Evolutionary conservation across 2,797 vertebrate species (phyloP), one percentile per base, ranked within the genome.

Genomic region (Lates japonicus): DNA sequence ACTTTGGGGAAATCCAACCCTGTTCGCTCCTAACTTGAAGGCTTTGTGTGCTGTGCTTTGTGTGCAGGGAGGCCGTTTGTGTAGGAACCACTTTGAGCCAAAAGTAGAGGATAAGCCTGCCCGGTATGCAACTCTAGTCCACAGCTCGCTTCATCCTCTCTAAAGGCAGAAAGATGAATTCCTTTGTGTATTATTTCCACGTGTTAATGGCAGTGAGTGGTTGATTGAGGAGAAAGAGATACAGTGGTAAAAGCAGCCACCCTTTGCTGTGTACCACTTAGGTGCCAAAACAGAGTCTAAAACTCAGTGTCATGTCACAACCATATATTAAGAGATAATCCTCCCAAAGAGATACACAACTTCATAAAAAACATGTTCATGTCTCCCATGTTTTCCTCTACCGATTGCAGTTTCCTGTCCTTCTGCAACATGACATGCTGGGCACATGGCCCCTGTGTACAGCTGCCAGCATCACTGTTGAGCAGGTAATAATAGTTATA

Each of bases 41-140:
- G 76, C 66, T 81, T 70, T 68, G 76, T 22, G 62, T 4, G 3
- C n/a, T 59, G n/a, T 59, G 49, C 44, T 66, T 49, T 76, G 57
- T 79, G 76, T 68, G 66, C 20, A 31, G 35, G 54, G 57, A 63
- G 65, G 51, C 20, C 37, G 58, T 73, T 78, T 68, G 58, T 63
- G 70, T 52, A 73, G 66, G 67, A 77, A 78, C 57, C 49, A 20
- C 55, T 58, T 67, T 59, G 65, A 78, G 82, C 73, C 73, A 78
- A 79, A 83, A 87, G 87, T 61, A 82, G 71, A 78, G 78, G 90
- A 88, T 92, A 90, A 91, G 85, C 88, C 72, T 48, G 16, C 64
- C 74, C 3, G 77, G 90, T 90, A 93, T 91, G 89, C 85, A 78
- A 85, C 77, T 79, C 52, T 70, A 87, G 78, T 77, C 67, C 61